phyloP scores from a whole-genome alignment of 64 coral and sea anemone species.

The Montipora sp. region DNA sequence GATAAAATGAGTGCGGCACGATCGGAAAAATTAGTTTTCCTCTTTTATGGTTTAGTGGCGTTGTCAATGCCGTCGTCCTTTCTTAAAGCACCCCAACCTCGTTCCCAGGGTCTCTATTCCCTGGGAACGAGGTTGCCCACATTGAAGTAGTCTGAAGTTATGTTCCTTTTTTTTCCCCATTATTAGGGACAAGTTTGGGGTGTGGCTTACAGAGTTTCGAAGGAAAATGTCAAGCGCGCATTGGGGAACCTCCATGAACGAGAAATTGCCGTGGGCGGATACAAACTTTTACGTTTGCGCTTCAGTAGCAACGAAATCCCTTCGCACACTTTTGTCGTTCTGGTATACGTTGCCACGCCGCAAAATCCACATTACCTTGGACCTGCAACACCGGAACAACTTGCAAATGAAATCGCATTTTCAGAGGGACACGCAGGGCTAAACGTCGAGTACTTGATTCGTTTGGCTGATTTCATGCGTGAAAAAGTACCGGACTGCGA shows the following conservation, averaged over 20 bases:
- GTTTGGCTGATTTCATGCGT: constrained; percentile 90
- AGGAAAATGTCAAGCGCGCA: constrained; percentile 48
- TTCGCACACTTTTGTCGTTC: constrained; percentile 46
- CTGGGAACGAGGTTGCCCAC: too few species aligned
- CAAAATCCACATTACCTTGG: constrained; percentile 66
- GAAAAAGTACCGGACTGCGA: constrained; percentile 76
- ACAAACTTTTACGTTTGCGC: constrained; percentile 59
- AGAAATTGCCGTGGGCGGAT: constrained; percentile 78
- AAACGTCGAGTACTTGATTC: constrained; percentile 89
- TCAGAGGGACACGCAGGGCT: constrained; percentile 61
- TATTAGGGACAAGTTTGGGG: constrained; percentile 87
- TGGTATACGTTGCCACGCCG: constrained; percentile 72
- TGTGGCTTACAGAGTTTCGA: constrained; percentile 76
- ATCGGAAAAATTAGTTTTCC: too few species aligned
- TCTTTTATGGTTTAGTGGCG: too few species aligned
- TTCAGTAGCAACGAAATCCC: constrained; percentile 61
- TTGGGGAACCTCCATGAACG: constrained; percentile 63
- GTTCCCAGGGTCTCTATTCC: too few species aligned
- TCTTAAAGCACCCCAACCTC: too few species aligned
- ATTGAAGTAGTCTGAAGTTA: not conserved
- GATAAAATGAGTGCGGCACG: too few species aligned
- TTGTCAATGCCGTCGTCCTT: too few species aligned
- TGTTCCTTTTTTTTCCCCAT: not conserved
- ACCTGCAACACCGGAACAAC: constrained; percentile 54
- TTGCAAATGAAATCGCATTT: constrained; percentile 68